A percentile compares a stretch with the other conserved stretches of the same genome.
These are phyloP conservation scores for Linepithema humile DNA, from an alignment of 1,140 invertebrate genomes.

Conservation along the genomic window DNA sequence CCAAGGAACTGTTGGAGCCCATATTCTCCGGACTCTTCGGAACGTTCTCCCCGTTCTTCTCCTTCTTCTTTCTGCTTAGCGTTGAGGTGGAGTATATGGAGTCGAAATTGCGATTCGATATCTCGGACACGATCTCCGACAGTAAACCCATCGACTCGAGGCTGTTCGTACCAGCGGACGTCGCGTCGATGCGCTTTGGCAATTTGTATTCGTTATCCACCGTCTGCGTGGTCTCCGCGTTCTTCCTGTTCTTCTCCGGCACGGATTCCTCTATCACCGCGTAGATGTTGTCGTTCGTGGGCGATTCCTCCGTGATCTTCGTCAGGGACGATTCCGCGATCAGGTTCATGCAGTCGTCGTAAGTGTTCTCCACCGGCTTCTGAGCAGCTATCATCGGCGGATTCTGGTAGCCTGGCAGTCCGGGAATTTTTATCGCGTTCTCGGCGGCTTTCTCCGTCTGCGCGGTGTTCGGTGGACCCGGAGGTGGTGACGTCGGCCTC, in stretches of 20 bases:
- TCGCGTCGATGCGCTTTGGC: slow-evolving; percentile 83
- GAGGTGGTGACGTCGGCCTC: slow-evolving; percentile 88
- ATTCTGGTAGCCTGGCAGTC: slow-evolving; percentile 85
- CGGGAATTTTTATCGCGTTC: slow-evolving; percentile 77
- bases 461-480: slow-evolving; percentile 84
- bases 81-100: slow-evolving; percentile 93
- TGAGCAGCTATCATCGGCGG: slow-evolving; percentile 68
- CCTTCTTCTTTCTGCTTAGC: slow-evolving; percentile 86
- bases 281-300: slow-evolving; percentile 91
- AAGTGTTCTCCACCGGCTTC: slow-evolving; percentile 83
- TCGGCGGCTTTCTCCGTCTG: slow-evolving; percentile 77
- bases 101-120: slow-evolving; percentile 92
- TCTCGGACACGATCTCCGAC: slow-evolving; percentile 94
- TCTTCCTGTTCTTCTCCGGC: slow-evolving; percentile 74
- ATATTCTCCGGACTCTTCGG: slow-evolving; percentile 70
- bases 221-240: neutral
- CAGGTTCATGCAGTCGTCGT: slow-evolving; percentile 91
- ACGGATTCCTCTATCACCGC: slow-evolving; percentile 92
- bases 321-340: slow-evolving; percentile 85
- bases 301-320: slow-evolving; percentile 88
- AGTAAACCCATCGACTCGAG: slow-evolving; percentile 88
- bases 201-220: slow-evolving; percentile 84
- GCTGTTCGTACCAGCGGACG: slow-evolving; percentile 81
- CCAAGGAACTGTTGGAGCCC: slow-evolving; percentile 73
- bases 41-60: slow-evolving; percentile 81